phyloP scores from a whole-genome alignment of 2,888 invertebrate genomes.

The Bugulina stolonifera region DNA sequence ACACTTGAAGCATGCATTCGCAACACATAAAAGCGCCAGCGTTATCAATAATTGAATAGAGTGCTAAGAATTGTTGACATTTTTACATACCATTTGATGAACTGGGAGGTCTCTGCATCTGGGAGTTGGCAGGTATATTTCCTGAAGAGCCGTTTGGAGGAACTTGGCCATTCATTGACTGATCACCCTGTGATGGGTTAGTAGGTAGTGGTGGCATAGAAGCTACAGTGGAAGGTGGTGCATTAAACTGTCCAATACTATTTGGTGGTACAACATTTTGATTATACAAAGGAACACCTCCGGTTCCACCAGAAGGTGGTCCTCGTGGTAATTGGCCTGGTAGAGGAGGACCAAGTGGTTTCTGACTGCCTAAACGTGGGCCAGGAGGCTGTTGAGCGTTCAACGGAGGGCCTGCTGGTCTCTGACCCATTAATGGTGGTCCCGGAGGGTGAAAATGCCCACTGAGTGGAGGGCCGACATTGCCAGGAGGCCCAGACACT shows the following conservation, averaged over 20 bases:
- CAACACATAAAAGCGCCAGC: too few relatives aligned
- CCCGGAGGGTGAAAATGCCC: background rate
- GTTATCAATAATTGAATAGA: too few relatives aligned
- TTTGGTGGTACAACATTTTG: background rate
- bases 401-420: background rate
- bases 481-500: background rate
- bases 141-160: too few relatives aligned
- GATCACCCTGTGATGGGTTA: too few relatives aligned
- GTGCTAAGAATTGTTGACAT: too few relatives aligned
- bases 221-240: background rate
- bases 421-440: background rate
- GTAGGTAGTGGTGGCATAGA: background rate
- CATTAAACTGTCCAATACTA: background rate
- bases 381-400: background rate
- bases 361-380: too few relatives aligned
- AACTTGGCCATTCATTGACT: too few relatives aligned
- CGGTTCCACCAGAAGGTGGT: background rate
- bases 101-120: too few relatives aligned
- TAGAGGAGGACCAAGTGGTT: background rate
- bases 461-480: background rate
- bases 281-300: background rate
- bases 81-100: too few relatives aligned
- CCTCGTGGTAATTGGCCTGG: background rate
- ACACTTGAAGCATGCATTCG: too few relatives aligned
- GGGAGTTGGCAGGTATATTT: too few relatives aligned